Percentiles rank a stretch among this genome's conserved stretches.
Conservation (phyloP, 2,888 invertebrate species). For the Drosophila birchii region DNA sequence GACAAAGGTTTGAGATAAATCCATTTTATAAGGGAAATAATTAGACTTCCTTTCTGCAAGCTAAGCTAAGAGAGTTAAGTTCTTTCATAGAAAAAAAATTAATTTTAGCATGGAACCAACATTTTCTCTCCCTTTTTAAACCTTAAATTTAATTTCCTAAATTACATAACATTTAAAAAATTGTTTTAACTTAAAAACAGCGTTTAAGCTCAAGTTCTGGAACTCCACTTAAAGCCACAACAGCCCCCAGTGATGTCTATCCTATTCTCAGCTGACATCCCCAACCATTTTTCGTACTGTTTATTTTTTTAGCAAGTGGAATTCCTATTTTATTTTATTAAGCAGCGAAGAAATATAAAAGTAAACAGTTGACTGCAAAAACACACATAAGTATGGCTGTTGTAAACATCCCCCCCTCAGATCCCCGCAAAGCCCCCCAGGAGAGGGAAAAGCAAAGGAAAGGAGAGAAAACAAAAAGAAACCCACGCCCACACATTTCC, state of each 20-base stretch:
- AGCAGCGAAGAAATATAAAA: slow-evolving; percentile 71
- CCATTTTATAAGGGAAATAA: background rate
- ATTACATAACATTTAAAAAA: background rate
- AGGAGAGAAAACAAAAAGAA: slow-evolving; percentile 15
- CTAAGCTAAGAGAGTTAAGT: no score
- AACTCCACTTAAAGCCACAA: background rate
- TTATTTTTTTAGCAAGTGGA: slow-evolving; percentile 46
- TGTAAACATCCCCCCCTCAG: slow-evolving; percentile 33
- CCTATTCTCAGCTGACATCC: slow-evolving; percentile 15
- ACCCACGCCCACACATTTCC: slow-evolving; percentile 40
- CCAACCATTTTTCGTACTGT: slow-evolving; percentile 10
- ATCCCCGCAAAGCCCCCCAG: slow-evolving; percentile 28
- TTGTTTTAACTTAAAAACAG: background rate
- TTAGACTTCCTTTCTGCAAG: background rate
- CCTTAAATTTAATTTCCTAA: no score
- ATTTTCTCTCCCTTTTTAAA: no score
- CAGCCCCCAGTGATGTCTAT: slow-evolving; percentile 27
- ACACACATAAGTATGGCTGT: slow-evolving; percentile 43
- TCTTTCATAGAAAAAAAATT: no score
- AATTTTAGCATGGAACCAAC: no score
- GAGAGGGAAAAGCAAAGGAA: background rate
- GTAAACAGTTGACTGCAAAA: slow-evolving; percentile 72
- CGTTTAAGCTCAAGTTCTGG: background rate
- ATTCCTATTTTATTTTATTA: slow-evolving; percentile 77
- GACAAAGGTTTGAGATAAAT: background rate